A percentile compares a stretch with the other conserved stretches of the same genome.
Conservation (phyloP, 2,888 invertebrate species). For the Drosophila mimetica region DNA sequence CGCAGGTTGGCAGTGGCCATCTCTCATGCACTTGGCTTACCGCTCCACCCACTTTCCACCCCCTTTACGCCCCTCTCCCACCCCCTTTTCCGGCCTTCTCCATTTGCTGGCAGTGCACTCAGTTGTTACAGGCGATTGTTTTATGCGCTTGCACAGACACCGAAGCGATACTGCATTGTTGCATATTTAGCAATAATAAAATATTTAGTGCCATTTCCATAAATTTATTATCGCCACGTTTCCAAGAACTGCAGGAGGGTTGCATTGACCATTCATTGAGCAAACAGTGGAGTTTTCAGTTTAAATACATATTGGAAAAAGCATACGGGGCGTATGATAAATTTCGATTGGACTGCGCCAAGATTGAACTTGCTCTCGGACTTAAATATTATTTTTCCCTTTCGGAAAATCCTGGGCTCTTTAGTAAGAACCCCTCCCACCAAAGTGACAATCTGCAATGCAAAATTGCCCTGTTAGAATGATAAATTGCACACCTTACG, state of each 20-base stretch:
- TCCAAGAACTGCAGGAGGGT: neutral
- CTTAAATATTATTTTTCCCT: neutral
- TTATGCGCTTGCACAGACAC: slow-evolving; percentile 54
- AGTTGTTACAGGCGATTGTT: slow-evolving; percentile 72
- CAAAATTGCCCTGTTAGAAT: slow-evolving; percentile 60
- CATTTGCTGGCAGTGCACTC: slow-evolving; percentile 52
- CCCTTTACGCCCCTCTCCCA: neutral
- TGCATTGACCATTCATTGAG: slow-evolving; percentile 36
- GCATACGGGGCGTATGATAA: slow-evolving; percentile 59
- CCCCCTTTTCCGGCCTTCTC: slow-evolving; percentile 3
- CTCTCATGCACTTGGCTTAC: slow-evolving; percentile 23
- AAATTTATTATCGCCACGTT: slow-evolving; percentile 70
- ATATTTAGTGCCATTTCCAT: slow-evolving; percentile 76
- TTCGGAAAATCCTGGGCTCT: neutral
- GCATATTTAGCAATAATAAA: slow-evolving; percentile 80
- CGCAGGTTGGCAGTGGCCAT: slow-evolving; percentile 57
- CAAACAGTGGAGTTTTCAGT: slow-evolving; percentile 17
- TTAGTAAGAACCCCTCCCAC: no score
- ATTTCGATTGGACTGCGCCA: slow-evolving; percentile 52
- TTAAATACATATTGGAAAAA: slow-evolving; percentile 28
- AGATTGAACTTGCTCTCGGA: slow-evolving; percentile 21
- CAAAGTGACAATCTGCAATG: slow-evolving; percentile 60
- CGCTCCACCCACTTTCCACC: slow-evolving; percentile 2
- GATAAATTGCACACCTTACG: slow-evolving; percentile 73
- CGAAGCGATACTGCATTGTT: slow-evolving; percentile 62